phyloP scores from a whole-genome alignment of 2,113 vertebrate genomes.

The Mormyrus iriodes region DNA sequence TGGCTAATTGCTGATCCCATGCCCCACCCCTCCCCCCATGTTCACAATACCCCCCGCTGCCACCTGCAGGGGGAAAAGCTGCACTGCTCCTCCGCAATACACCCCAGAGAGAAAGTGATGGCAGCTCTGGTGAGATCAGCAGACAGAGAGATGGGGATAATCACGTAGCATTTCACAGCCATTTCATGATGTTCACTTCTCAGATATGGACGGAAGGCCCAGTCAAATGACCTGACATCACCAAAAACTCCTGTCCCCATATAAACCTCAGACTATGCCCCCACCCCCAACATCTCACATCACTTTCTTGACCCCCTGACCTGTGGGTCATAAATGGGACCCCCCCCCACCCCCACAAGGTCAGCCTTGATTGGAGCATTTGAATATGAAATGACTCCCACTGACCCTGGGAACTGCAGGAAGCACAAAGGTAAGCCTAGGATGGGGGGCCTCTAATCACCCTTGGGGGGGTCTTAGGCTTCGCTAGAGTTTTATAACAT shows the following conservation, averaged over 20 bases:
- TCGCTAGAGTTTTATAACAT: not conserved
- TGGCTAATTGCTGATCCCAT: not conserved
- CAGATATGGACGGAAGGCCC: not conserved
- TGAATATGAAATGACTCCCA: slow-evolving; percentile 71
- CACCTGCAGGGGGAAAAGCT: not conserved
- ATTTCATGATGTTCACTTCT: not conserved
- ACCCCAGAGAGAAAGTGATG: not conserved
- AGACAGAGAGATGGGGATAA: not conserved
- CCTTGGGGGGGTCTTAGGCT: not conserved
- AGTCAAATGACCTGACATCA: not conserved
- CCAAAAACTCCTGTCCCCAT: not conserved
- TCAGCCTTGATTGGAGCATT: slow-evolving; percentile 67
- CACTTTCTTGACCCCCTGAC: slow-evolving; percentile 70
- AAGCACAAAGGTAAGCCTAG: slow-evolving; percentile 43
- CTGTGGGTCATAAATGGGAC: slow-evolving; percentile 63
- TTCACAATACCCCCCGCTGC: not conserved
- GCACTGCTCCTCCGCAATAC: not conserved
- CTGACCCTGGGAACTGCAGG: slow-evolving; percentile 63
- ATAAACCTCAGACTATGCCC: slow-evolving; percentile 52
- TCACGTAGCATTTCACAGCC: not conserved
- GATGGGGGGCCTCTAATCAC: not conserved
- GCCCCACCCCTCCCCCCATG: not conserved
- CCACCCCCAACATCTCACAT: slow-evolving; percentile 58
- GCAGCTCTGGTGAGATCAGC: not conserved
- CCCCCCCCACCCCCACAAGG: slow-evolving; percentile 7